Conservation (phyloP, 1,140 invertebrate species). For the Lordiphosa clarofinis region DNA sequence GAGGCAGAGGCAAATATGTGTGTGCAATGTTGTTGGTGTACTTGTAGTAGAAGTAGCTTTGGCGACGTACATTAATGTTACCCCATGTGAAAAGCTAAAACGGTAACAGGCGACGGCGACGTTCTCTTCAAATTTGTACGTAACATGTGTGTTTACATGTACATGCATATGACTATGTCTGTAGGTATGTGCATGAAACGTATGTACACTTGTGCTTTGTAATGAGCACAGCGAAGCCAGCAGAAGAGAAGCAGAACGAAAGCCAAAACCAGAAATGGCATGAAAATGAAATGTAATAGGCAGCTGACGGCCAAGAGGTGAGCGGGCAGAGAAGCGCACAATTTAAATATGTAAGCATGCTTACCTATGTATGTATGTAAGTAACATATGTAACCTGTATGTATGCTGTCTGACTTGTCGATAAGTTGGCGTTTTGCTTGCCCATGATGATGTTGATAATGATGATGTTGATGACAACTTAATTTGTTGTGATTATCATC, state of each 20-base stretch:
- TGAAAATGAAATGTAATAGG: slow-evolving; percentile 66
- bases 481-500: slow-evolving; percentile 59
- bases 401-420: slow-evolving; percentile 16
- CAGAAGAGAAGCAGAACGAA: slow-evolving; percentile 22
- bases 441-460: slow-evolving; percentile 13
- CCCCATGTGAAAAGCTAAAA: slow-evolving; percentile 66
- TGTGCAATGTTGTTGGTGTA: slow-evolving; percentile 52
- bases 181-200: slow-evolving; percentile 20
- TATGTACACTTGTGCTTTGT: slow-evolving; percentile 31
- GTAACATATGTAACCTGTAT: slow-evolving; percentile 14
- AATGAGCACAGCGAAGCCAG: slow-evolving; percentile 44
- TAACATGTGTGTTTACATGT: slow-evolving; percentile 38
- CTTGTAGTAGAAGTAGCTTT: slow-evolving; percentile 34
- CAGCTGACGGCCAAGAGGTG: slow-evolving; percentile 20
- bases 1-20: slow-evolving; percentile 22
- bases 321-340: slow-evolving; percentile 10
- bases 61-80: slow-evolving; percentile 37
- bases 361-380: slow-evolving; percentile 3
- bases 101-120: slow-evolving; percentile 61
- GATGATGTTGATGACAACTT: slow-evolving; percentile 50
- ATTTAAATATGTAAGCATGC: slow-evolving; percentile 38
- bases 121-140: slow-evolving; percentile 56
- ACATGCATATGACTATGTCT: slow-evolving; percentile 23
- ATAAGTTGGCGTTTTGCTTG: slow-evolving; percentile 23
- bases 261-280: slow-evolving; percentile 69